phyloP scores from a whole-genome alignment of 2,113 vertebrate genomes.

The Tretioscincus oriximinensis region DNA sequence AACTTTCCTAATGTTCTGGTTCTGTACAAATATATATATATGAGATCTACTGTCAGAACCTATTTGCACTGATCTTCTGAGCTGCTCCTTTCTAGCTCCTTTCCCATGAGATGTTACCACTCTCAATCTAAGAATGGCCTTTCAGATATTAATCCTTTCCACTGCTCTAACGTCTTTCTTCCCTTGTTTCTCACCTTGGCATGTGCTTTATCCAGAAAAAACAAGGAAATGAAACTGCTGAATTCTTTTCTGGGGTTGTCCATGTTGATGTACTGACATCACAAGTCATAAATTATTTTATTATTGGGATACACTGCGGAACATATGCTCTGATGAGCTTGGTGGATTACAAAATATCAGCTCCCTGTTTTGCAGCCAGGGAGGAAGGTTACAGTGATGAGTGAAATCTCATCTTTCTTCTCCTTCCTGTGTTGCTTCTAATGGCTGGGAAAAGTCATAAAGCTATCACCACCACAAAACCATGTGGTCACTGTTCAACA shows the following conservation, averaged over 20 bases:
- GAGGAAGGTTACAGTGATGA: conserved; percentile 18
- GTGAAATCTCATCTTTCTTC: conserved; percentile 33
- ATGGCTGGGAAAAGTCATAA: conserved; percentile 32
- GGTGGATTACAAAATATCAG: conserved; percentile 6
- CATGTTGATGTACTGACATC: background rate
- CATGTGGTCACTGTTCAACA: conserved; percentile 15
- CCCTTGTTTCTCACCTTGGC: background rate
- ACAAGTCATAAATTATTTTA: conserved; percentile 19
- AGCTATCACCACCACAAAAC: conserved; percentile 27
- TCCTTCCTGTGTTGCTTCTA: conserved; percentile 30
- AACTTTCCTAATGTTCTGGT: background rate
- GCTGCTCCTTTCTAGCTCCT: background rate
- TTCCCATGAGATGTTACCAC: background rate
- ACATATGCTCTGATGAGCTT: background rate
- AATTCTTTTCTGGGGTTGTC: conserved; percentile 7
- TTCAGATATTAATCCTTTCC: background rate
- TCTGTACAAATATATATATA: background rate
- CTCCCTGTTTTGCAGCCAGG: conserved; percentile 7
- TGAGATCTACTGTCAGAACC: too few species aligned
- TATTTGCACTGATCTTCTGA: too few species aligned
- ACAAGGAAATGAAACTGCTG: conserved; percentile 2
- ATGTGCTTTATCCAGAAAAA: background rate
- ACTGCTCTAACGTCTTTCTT: background rate
- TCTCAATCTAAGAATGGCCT: background rate
- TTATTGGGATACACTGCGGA: background rate